These are phyloP conservation scores for Notothenia rossii DNA, from an alignment of 2,113 vertebrate species.

Conservation along the genomic window DNA sequence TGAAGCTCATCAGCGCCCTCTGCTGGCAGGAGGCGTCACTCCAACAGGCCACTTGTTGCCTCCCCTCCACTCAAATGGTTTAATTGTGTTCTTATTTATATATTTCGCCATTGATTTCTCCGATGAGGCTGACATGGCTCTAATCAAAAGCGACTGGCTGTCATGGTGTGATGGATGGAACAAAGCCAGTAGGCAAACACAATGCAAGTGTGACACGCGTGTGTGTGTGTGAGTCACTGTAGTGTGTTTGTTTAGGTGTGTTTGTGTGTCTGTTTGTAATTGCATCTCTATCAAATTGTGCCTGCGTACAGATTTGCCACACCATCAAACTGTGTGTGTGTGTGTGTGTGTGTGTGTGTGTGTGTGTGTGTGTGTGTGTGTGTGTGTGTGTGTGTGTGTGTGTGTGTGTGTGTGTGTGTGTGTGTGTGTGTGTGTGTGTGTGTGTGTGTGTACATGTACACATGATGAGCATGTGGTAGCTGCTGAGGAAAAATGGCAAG, in stretches of 20 bases:
- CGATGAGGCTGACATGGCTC: slow-evolving; percentile 69
- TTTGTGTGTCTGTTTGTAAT: slow-evolving; percentile 45
- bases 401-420: too few relatives aligned
- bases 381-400: too few relatives aligned
- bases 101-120: slow-evolving; percentile 81
- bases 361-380: too few relatives aligned
- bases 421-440: not conserved
- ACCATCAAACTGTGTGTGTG: slow-evolving; percentile 1
- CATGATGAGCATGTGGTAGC: slow-evolving; percentile 53
- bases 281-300: slow-evolving; percentile 36
- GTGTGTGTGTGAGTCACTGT: slow-evolving; percentile 33
- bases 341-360: not conserved
- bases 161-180: slow-evolving; percentile 80
- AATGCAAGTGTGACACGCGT: slow-evolving; percentile 60
- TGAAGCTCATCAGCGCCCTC: slow-evolving; percentile 78
- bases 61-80: slow-evolving; percentile 48
- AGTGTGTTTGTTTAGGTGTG: not conserved
- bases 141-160: slow-evolving; percentile 82
- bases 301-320: slow-evolving; percentile 30
- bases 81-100: slow-evolving; percentile 78
- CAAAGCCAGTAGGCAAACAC: slow-evolving; percentile 73
- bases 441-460: slow-evolving; percentile 1
- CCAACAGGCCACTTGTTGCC: slow-evolving; percentile 81
- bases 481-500: slow-evolving; percentile 43
- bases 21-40: slow-evolving; percentile 65